Evolutionary conservation across 2,113 vertebrate genomes (phyloP).

Genomic region (Atherinomorus stipes): DNA sequence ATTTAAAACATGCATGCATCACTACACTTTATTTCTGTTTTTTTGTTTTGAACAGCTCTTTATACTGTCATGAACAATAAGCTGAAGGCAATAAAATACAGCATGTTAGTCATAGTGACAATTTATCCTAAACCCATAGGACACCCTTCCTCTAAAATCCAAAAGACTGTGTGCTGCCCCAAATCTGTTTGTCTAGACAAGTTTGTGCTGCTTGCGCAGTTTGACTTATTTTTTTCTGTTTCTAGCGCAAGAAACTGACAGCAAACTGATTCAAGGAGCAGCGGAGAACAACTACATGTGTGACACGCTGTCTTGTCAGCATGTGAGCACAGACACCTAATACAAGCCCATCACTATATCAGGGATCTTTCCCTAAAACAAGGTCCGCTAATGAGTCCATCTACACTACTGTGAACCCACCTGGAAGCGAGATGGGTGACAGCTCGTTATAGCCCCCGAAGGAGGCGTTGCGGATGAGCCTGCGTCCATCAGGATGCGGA

Average conservation of each 20-base stretch:
- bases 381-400: neutral
- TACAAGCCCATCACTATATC: neutral
- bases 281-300: neutral
- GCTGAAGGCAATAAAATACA: too few species aligned
- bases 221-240: too few species aligned
- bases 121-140: too few species aligned
- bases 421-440: slow-evolving; percentile 88
- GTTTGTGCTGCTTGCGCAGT: too few species aligned
- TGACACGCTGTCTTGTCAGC: neutral
- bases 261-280: neutral
- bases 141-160: too few species aligned
- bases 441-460: slow-evolving; percentile 98
- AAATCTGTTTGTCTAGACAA: neutral
- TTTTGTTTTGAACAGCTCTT: too few species aligned
- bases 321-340: neutral
- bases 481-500: slow-evolving; percentile 90
- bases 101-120: too few species aligned
- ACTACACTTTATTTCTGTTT: too few species aligned
- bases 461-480: slow-evolving; percentile 97
- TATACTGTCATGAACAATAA: too few species aligned
- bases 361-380: neutral
- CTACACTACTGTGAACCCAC: slow-evolving; percentile 81
- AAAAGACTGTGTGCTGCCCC: too few species aligned
- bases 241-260: too few species aligned
- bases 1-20: too few species aligned